phyloP scores from a whole-genome alignment of 2,797 vertebrate genomes.

The Jordanella pulchra region DNA sequence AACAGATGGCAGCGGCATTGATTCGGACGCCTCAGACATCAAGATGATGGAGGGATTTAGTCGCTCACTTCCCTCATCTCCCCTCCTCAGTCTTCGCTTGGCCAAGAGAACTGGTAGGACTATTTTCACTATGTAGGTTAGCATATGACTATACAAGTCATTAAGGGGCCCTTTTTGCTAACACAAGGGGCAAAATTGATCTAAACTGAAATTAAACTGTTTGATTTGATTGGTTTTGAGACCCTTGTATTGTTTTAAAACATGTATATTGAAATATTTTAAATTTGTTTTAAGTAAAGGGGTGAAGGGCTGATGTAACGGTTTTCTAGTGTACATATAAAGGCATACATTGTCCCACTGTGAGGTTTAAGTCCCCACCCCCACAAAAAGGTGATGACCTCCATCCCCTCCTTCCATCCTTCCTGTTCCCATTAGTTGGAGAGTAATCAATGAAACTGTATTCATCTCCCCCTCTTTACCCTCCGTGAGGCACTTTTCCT shows the following conservation, averaged over 20 bases:
- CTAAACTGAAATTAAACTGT: too few species aligned
- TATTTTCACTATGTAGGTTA: not conserved
- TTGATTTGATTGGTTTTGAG: not conserved
- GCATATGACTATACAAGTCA: not conserved
- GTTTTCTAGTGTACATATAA: not conserved
- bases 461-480: constrained; percentile 39
- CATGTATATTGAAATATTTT: not conserved
- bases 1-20: constrained; percentile 47
- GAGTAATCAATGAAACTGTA: constrained; percentile 51
- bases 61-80: constrained; percentile 73
- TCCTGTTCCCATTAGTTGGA: constrained; percentile 36
- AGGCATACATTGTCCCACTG: too few species aligned
- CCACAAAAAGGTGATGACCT: constrained; percentile 29
- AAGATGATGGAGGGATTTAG: constrained; percentile 71
- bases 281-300: not conserved
- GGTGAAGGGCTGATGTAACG: not conserved
- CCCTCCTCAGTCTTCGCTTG: constrained; percentile 66
- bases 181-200: not conserved
- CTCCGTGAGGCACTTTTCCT: constrained; percentile 57
- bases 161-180: not conserved
- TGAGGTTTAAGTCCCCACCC: not conserved
- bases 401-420: constrained; percentile 50
- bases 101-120: constrained; percentile 60
- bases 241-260: not conserved
- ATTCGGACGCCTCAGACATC: constrained; percentile 62